Evolutionary conservation across 2,113 vertebrate genomes (phyloP).

Genomic region (Grallaria varia): DNA sequence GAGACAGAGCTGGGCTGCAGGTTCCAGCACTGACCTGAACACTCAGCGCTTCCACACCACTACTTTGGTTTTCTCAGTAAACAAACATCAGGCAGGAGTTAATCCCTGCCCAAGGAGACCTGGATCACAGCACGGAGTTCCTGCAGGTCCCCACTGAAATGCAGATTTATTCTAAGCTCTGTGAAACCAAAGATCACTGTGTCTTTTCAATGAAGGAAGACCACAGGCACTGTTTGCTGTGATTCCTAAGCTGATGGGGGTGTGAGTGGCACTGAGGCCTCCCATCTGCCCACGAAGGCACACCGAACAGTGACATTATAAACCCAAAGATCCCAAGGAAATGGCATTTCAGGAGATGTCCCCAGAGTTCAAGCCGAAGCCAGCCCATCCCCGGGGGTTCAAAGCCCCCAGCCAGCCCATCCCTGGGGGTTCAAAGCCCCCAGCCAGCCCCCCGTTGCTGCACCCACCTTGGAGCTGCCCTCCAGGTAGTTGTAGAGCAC

Average conservation of each 20-base stretch:
- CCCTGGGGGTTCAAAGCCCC: neutral
- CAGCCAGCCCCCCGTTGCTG: neutral
- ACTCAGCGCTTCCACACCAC: neutral
- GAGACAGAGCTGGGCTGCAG: neutral
- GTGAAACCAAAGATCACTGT: neutral
- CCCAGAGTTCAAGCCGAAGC: neutral
- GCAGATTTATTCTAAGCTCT: neutral
- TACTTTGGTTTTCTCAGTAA: neutral
- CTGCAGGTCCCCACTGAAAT: neutral
- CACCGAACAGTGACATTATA: fast-evolving
- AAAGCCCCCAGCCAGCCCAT: neutral
- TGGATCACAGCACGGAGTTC: neutral
- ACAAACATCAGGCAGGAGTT: neutral
- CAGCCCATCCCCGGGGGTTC: neutral
- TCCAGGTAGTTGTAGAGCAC: conserved; percentile 95
- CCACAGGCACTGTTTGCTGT: neutral
- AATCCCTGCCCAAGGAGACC: neutral
- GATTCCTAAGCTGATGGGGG: neutral
- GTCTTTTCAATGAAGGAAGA: neutral
- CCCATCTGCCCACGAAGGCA: neutral
- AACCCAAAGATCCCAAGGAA: neutral
- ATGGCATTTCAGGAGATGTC: neutral
- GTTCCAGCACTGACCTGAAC: neutral
- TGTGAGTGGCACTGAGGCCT: neutral
- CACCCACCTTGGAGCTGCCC: conserved; percentile 85